phyloP scores from a whole-genome alignment of 1,140 invertebrate genomes.

The Riptortus pedestris region DNA sequence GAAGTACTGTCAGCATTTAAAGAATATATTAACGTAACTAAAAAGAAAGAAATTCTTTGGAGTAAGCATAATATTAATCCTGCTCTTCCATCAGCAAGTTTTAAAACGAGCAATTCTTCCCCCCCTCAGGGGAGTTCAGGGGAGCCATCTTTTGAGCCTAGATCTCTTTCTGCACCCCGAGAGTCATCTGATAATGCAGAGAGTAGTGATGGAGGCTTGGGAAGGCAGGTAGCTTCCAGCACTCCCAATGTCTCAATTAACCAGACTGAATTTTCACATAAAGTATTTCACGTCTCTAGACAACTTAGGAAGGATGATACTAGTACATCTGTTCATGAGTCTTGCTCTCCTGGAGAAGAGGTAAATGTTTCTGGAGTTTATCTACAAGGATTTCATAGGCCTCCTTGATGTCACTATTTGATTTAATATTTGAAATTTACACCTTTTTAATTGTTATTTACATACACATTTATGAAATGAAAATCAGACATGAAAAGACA shows the following conservation, averaged over 20 bases:
- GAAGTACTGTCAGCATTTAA: slow-evolving; percentile 9
- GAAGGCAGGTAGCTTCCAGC: not conserved
- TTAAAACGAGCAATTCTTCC: slow-evolving; percentile 1
- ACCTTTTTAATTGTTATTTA: too few species aligned
- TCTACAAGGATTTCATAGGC: not conserved
- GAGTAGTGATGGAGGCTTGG: not conserved
- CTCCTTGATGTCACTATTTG: not conserved
- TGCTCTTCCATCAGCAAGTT: slow-evolving; percentile 11
- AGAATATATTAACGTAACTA: not conserved
- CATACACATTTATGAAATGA: too few species aligned
- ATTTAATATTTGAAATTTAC: too few species aligned
- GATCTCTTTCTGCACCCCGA: not conserved
- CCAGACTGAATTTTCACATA: not conserved
- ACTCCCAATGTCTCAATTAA: slow-evolving; percentile 5
- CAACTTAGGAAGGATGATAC: not conserved
- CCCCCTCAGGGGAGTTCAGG: not conserved
- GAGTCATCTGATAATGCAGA: not conserved
- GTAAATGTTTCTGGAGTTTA: slow-evolving; percentile 1
- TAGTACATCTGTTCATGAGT: not conserved
- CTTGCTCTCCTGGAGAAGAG: slow-evolving; percentile 1
- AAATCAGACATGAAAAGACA: too few species aligned
- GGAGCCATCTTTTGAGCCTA: not conserved
- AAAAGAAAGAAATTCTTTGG: slow-evolving; percentile 2
- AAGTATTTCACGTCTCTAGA: not conserved
- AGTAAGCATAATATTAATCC: slow-evolving; percentile 10